Evolutionary conservation across 2,888 invertebrate species (phyloP), one percentile per base, ranked within the genome.

Genomic region (Scrobipalpa costella): DNA sequence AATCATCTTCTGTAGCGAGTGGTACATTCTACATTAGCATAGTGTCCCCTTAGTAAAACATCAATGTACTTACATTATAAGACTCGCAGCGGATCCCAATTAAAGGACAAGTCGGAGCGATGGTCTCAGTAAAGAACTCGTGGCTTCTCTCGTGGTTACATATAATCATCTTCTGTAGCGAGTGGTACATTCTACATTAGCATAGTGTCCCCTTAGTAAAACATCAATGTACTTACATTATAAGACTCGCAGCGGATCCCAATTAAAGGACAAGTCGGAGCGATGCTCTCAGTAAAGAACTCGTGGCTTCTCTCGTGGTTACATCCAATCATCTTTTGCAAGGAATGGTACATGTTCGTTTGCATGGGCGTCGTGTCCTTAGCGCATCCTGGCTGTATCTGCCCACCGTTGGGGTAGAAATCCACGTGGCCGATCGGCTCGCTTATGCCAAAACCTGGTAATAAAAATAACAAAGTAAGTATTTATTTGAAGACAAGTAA

Each of bases 381-480:
- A 69, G 81, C 85, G 63, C 92, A 92, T 0, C 92, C 92, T 0
- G 92, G 92, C 68, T 92, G 98, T 65, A 94, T 93, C 7, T 94
- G 93, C 0, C 98, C 98, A 0, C 97, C 97, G 78, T 98, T 98
- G 0, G 98, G 97, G 80, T 95, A 98, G 85, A 97, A 98, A 83
- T 98, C 98, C 3, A 97, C 95, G 81, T 98, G 97, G 0, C 97
- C 98, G 57, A 96, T 94, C 0, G 95, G 93, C 75, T 96, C 96
- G 7, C 94, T 93, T 80, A 97, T 95, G 9, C 98, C 98, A 63
- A 98, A 92, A 62, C 94, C 94, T 92, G 78, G 44, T n/a, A 13
- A 3, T 11, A 38, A 38, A 1, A 38, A 38, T 38, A 38, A 38
- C 1, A 7, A 7, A 11, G 7, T 9, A 38, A 38, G 1, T 2